Evolutionary conservation across 1,140 invertebrate genomes (phyloP), one percentile per base, ranked within the genome.

Genomic region (Drosophila jambulina): DNA sequence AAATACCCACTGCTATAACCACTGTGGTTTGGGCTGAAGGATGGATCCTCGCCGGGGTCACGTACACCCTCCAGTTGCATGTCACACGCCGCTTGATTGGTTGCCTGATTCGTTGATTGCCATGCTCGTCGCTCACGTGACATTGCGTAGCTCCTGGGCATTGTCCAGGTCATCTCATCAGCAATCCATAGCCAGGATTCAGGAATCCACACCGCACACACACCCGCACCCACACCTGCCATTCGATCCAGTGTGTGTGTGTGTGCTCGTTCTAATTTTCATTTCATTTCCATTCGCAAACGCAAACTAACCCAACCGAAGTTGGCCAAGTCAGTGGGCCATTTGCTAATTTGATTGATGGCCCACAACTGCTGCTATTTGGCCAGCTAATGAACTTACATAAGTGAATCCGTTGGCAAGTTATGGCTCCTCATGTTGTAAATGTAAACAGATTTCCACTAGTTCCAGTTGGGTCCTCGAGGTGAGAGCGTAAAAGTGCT

Each of bases 51-150:
- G 21, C 60, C 29, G 49, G 59, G 78, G 75, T 75, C 85, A 90
- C 85, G 84, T 87, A 79, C 46, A 75, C 74, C 74, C 85, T 67
- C 77, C 84, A 84, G 78, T 88, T 90, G 84, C 84, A 88, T 84
- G 85, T 84, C 85, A 88, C 80, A 90, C 84, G 84, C 77, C 85
- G 84, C 72, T 84, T 88, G 84, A 88, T 88, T 88, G 81, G 77
- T 88, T 88, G 85, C 84, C 84, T 84, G 85, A 88, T 87, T 87
- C 80, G 83, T 87, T 88, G 77, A 80, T 75, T 78, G 80, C 69
- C 60, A 34, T 36, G 59, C 63, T 80, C 46, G 49, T 43, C 45
- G 46, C 53, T 80, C 72, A 83, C 82, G 82, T 86, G 79, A 75
- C 75, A 76, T 56, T 62, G 59, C 53, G 36, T 49, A 43, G 74